Evolutionary conservation across 2,113 vertebrate genomes (phyloP).

Genomic region (Chlorodrepanis virens): DNA sequence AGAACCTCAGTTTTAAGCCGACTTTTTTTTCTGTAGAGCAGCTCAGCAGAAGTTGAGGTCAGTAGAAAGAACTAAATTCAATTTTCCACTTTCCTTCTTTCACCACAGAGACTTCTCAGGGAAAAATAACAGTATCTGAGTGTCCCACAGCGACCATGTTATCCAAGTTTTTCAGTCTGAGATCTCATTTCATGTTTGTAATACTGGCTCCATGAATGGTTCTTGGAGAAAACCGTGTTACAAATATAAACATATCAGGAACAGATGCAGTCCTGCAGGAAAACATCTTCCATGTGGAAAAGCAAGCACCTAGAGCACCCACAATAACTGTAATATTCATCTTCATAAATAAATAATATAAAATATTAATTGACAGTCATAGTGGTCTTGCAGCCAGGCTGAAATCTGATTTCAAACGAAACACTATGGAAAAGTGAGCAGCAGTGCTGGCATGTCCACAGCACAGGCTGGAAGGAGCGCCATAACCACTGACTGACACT

Average conservation of each 20-base stretch:
- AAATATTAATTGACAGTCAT: background rate
- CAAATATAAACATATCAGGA: background rate
- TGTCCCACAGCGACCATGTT: background rate
- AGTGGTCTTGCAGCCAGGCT: background rate
- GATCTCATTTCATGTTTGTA: background rate
- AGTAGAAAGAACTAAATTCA: background rate
- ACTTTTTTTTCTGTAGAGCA: background rate
- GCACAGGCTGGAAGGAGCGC: background rate
- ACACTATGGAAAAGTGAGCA: background rate
- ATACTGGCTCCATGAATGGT: background rate
- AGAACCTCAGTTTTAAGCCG: background rate
- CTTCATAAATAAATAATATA: background rate
- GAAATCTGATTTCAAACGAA: background rate
- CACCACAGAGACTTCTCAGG: background rate
- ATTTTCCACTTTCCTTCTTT: conserved; percentile 3
- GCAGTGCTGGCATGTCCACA: background rate
- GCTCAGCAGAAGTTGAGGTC: background rate
- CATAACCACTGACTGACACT: background rate
- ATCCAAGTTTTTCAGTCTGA: background rate
- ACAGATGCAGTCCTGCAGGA: background rate
- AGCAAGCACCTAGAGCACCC: background rate
- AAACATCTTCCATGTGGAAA: background rate
- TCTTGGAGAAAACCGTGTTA: background rate
- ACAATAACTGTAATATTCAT: background rate
- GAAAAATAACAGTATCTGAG: background rate